Percentiles rank a stretch among this genome's conserved stretches.
These are phyloP conservation scores for Pangasius macronema DNA, from an alignment of 2,797 vertebrate species.

Conservation along the genomic window DNA sequence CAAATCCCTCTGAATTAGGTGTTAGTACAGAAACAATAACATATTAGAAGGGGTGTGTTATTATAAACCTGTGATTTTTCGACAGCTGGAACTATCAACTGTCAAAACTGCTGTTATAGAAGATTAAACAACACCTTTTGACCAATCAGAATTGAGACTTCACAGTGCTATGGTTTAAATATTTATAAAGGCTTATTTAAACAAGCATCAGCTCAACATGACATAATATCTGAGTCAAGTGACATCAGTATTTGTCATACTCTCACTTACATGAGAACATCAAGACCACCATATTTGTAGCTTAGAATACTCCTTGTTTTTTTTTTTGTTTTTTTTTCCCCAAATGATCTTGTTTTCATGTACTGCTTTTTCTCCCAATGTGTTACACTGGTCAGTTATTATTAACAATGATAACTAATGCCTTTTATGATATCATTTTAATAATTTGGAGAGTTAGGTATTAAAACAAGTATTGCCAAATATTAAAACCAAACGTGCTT, in stretches of 20 bases:
- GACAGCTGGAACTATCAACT: not conserved
- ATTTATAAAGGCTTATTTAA: constrained; percentile 2
- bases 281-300: not conserved
- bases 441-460: not conserved
- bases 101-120: not conserved
- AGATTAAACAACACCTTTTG: not conserved
- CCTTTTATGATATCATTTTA: not conserved
- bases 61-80: not conserved
- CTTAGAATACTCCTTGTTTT: not conserved
- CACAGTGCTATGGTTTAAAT: not conserved
- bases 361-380: not conserved
- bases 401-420: not conserved
- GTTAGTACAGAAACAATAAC: not conserved
- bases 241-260: not conserved
- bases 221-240: not conserved
- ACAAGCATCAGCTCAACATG: not conserved
- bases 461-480: not conserved
- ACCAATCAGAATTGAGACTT: not conserved
- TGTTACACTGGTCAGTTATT: not conserved
- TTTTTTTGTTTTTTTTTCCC: not conserved
- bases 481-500: not conserved
- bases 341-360: not conserved
- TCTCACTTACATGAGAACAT: constrained; percentile 1
- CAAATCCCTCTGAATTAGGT: not conserved
- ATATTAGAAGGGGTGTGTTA: not conserved